These are phyloP conservation scores for Hormaphis cornu DNA, from an alignment of 1,140 invertebrate genomes.

Conservation along the genomic window DNA sequence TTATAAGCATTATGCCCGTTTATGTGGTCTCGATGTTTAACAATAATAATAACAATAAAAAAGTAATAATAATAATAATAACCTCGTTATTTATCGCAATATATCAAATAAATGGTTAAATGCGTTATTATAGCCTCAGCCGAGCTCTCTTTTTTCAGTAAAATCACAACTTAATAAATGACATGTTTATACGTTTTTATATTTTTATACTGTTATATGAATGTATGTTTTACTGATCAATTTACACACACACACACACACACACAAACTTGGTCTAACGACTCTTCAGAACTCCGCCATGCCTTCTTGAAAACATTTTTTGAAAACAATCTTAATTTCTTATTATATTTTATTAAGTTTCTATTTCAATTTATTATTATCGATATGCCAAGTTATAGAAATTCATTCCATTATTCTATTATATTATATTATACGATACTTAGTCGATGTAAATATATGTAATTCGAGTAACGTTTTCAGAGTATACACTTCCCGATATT, in stretches of 20 bases:
- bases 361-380: neutral
- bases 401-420: neutral
- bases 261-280: conserved; percentile 2
- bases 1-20: neutral
- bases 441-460: too few relatives aligned
- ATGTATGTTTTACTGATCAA: neutral
- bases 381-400: neutral
- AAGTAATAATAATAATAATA: conserved; percentile 13
- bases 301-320: too few relatives aligned
- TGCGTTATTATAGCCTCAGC: neutral
- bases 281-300: neutral
- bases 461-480: too few relatives aligned
- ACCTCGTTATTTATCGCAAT: conserved; percentile 11
- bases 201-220: too few relatives aligned
- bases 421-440: neutral
- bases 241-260: too few relatives aligned
- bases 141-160: neutral
- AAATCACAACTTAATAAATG: conserved; percentile 2
- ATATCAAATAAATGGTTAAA: conserved; percentile 18
- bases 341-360: conserved; percentile 19
- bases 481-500: too few relatives aligned
- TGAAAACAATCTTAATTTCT: conserved; percentile 1
- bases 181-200: too few relatives aligned
- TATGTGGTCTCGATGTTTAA: neutral
- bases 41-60: conserved; percentile 20